Evolutionary conservation across 2,888 invertebrate genomes (phyloP), one percentile per base, ranked within the genome.

Genomic region (Eustalomyia histrio): DNA sequence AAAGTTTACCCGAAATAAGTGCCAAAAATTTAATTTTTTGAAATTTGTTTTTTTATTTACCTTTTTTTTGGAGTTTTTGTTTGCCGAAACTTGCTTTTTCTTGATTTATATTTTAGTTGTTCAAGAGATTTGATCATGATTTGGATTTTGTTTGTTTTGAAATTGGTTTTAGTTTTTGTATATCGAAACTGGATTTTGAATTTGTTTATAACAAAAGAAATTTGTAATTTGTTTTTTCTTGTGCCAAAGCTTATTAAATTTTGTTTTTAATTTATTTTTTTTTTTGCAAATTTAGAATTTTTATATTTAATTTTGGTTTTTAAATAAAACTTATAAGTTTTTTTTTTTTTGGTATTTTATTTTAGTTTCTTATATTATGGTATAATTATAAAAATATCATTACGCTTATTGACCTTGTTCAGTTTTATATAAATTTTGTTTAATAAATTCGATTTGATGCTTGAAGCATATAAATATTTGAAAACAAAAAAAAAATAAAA

Each of bases 241-340:
- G 88, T 88, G 88, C 88, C 88, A 88, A 88, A 87, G 89, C 88
- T 87, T 85, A 83, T 83, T 73, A 85, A 84, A 82, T 83, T 83
- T 79, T 79, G 67, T 75, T 79, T 76, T 67, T 64, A 63, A 74
- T 78, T 80, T 71, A 43, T 73, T 47, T 75, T 68, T 73, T 75
- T 79, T 10, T 33, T 75, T 80, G 65, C 68, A 50, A 67, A 61
- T 79, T 80, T 73, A 12, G 69, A 78, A 74, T 65, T 78, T 80
- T 72, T 57, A 33, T 58, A 47, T 68, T 47, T 47, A 61, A 72
- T 68, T 79, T 73, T 47, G 29, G 55, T 73, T 69, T 64, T 53
- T 60, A 60, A 80, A 78, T 72, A 65, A 76, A 82, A 79, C 16
- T 68, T 52, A 72, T 60, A 64, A 72, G 17, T 52, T 17, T 55